These are phyloP conservation scores for Babyrousa celebensis DNA, from an alignment of 2,797 vertebrate genomes.

Conservation along the genomic window DNA sequence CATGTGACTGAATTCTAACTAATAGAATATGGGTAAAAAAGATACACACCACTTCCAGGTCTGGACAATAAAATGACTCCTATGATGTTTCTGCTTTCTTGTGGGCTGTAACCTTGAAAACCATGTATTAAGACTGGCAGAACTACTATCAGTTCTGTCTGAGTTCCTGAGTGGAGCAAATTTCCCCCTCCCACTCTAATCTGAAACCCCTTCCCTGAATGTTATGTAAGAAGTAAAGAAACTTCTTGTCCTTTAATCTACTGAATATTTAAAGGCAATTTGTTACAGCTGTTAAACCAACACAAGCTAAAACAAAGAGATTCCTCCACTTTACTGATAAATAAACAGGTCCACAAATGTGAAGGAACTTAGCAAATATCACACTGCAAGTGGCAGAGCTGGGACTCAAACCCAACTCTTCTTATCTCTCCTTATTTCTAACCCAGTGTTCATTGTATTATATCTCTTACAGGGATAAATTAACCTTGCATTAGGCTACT, in stretches of 20 bases:
- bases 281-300: slow-evolving; percentile 16
- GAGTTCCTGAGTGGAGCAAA: background rate
- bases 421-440: slow-evolving; percentile 45
- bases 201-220: background rate
- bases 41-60: background rate
- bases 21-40: background rate
- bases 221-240: slow-evolving; percentile 13
- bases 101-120: background rate
- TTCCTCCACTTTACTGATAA: slow-evolving; percentile 2
- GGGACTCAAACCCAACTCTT: slow-evolving; percentile 12
- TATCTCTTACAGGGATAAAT: background rate
- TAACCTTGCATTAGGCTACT: slow-evolving; percentile 13
- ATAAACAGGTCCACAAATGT: slow-evolving; percentile 35
- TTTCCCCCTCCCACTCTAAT: background rate
- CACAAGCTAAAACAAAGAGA: slow-evolving; percentile 48
- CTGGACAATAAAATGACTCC: background rate
- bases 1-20: slow-evolving; percentile 10
- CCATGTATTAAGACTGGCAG: background rate
- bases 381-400: slow-evolving; percentile 55
- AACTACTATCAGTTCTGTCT: background rate
- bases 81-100: background rate
- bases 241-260: slow-evolving; percentile 34
- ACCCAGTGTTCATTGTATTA: slow-evolving; percentile 33
- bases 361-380: slow-evolving; percentile 50
- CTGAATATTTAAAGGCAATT: background rate